These are phyloP conservation scores for Eupithecia pulchellata DNA, from an alignment of 2,888 invertebrate genomes.

Conservation along the genomic window DNA sequence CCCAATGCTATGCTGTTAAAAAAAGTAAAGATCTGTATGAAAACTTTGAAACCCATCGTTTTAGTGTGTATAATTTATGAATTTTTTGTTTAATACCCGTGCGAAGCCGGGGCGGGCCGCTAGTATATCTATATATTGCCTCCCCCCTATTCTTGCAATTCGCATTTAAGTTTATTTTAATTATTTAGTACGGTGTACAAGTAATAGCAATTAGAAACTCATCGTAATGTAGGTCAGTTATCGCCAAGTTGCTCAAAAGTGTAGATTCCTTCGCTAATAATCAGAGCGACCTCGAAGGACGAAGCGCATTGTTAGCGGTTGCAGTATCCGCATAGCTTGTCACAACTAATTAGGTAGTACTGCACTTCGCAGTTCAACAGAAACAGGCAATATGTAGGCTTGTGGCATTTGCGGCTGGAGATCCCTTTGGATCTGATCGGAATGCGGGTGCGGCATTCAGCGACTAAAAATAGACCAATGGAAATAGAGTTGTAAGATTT, in stretches of 20 bases:
- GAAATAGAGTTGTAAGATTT: conserved; percentile 14
- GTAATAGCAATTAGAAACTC: neutral
- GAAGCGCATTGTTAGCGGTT: conserved; percentile 59
- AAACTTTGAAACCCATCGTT: too few relatives aligned
- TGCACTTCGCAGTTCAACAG: conserved; percentile 31
- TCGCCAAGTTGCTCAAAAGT: conserved; percentile 1
- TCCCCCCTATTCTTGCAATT: too few relatives aligned
- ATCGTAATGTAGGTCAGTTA: neutral
- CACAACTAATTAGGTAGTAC: conserved; percentile 55
- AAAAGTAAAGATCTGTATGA: too few relatives aligned
- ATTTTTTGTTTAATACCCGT: too few relatives aligned
- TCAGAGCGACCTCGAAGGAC: conserved; percentile 76
- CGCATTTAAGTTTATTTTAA: neutral
- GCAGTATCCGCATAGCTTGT: conserved; percentile 78
- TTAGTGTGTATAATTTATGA: too few relatives aligned
- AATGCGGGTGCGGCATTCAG: conserved; percentile 6
- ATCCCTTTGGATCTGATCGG: conserved; percentile 10
- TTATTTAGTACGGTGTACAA: neutral
- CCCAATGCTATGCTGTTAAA: too few relatives aligned
- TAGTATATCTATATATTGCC: too few relatives aligned
- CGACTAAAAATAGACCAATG: conserved; percentile 11
- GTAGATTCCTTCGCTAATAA: conserved; percentile 4
- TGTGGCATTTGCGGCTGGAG: conserved; percentile 28
- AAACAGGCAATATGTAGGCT: conserved; percentile 13
- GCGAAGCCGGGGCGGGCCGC: too few relatives aligned